Conservation (phyloP, 2,797 vertebrate genomes). For the Alosa sapidissima region DNA sequence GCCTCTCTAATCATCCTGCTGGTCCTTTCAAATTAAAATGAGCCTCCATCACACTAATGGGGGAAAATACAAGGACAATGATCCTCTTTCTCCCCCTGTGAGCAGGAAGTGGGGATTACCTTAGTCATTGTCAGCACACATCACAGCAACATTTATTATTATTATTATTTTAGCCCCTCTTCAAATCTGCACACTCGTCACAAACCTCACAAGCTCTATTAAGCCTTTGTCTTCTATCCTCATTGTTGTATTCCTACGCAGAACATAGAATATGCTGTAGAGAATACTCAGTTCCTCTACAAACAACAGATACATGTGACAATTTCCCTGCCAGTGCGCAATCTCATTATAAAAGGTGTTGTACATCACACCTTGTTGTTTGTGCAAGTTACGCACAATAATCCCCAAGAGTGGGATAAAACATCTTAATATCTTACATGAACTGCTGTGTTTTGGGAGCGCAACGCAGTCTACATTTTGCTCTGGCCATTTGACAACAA, state of each 20-base stretch:
- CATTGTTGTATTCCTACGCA: not conserved
- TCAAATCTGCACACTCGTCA: not conserved
- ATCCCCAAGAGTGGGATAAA: not conserved
- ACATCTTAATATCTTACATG: not conserved
- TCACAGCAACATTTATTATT: constrained; percentile 60
- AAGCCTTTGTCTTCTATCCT: constrained; percentile 27
- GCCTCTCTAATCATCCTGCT: constrained; percentile 60
- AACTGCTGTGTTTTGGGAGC: not conserved
- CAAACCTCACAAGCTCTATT: constrained; percentile 34
- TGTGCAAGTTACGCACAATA: constrained; percentile 24
- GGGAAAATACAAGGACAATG: constrained; percentile 65
- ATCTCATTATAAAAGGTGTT: not conserved
- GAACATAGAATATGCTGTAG: constrained; percentile 32
- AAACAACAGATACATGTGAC: constrained; percentile 39
- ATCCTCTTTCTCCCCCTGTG: constrained; percentile 64
- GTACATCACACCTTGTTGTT: constrained; percentile 32
- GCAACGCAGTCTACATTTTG: not conserved
- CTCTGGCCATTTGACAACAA: not conserved
- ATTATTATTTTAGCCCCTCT: constrained; percentile 35
- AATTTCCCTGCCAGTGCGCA: not conserved
- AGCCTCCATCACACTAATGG: constrained; percentile 71
- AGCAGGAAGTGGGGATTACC: constrained; percentile 70
- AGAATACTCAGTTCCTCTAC: constrained; percentile 47
- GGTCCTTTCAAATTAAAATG: constrained; percentile 75
- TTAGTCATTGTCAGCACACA: constrained; percentile 61